These are phyloP conservation scores for Xenopus borealis DNA, from an alignment of 2,113 vertebrate genomes.

Conservation along the genomic window DNA sequence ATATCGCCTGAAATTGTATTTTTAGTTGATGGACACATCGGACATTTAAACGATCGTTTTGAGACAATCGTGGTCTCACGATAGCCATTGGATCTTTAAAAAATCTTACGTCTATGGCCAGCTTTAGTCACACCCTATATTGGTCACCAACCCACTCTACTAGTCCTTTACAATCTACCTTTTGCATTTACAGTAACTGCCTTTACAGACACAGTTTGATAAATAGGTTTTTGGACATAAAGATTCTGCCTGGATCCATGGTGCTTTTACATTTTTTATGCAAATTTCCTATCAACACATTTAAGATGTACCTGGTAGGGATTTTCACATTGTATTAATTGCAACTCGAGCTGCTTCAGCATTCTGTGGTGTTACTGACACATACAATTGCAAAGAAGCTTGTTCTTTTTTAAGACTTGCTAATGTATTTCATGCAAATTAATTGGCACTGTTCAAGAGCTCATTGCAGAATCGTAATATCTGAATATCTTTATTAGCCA, in stretches of 20 bases:
- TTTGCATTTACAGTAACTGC: no score
- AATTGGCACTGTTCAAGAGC: constrained; percentile 28
- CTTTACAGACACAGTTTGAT: no score
- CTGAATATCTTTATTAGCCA: constrained; percentile 38
- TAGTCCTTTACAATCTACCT: no score
- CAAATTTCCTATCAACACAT: constrained; percentile 9
- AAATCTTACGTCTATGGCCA: no score
- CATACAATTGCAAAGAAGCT: constrained; percentile 32
- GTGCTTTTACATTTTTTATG: constrained; percentile 5
- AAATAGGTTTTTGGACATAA: neutral
- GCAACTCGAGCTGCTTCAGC: constrained; percentile 17
- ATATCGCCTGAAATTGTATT: no score
- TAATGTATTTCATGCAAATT: constrained; percentile 46
- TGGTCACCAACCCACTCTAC: no score
- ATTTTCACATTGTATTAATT: constrained; percentile 29
- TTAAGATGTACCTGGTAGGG: constrained; percentile 17
- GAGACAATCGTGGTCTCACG: no score
- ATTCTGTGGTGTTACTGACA: constrained; percentile 28
- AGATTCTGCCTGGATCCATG: neutral
- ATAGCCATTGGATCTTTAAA: no score
- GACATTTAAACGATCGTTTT: no score
- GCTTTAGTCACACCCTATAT: no score
- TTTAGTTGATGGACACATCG: no score
- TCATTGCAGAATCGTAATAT: constrained; percentile 32
- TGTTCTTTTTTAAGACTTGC: constrained; percentile 40